Evolutionary conservation across 2,888 invertebrate species (phyloP).

Genomic region (Cantharis nigra): DNA sequence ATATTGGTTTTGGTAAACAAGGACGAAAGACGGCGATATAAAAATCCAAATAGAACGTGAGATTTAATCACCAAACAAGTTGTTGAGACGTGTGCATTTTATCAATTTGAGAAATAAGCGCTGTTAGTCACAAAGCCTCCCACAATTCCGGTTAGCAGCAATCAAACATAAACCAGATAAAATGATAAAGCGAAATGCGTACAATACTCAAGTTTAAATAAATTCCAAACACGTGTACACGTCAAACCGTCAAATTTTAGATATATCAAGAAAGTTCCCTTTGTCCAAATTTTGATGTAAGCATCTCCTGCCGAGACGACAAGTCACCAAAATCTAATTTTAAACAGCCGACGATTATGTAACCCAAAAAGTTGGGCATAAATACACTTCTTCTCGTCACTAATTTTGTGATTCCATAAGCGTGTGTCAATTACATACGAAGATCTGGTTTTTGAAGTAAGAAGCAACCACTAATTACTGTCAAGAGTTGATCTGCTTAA

Average conservation of each 20-base stretch:
- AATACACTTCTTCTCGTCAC: slow-evolving; percentile 5
- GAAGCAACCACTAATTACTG: slow-evolving; percentile 19
- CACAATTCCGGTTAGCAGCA: not conserved
- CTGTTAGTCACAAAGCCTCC: not conserved
- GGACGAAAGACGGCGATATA: not conserved
- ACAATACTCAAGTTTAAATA: slow-evolving; percentile 12
- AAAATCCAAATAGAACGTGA: slow-evolving; percentile 6
- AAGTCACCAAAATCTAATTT: slow-evolving; percentile 11
- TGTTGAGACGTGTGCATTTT: not conserved
- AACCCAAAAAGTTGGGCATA: slow-evolving; percentile 7
- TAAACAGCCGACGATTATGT: not conserved
- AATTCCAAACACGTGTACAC: slow-evolving; percentile 23
- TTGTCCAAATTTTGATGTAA: slow-evolving; percentile 18
- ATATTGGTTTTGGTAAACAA: not conserved
- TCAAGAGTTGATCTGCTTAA: slow-evolving; percentile 7
- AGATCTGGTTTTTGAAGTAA: slow-evolving; percentile 17
- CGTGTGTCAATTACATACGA: slow-evolving; percentile 14
- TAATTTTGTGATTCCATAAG: slow-evolving; percentile 7
- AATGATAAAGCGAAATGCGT: slow-evolving; percentile 11
- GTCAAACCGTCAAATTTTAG: slow-evolving; percentile 15
- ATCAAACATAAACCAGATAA: slow-evolving; percentile 5
- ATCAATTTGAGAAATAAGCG: not conserved
- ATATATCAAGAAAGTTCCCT: slow-evolving; percentile 13
- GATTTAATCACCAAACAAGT: not conserved
- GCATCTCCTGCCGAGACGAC: slow-evolving; percentile 16